Evolutionary conservation across 2,113 vertebrate species (phyloP).

Genomic region (Pseudolaguvia tuberculata): DNA sequence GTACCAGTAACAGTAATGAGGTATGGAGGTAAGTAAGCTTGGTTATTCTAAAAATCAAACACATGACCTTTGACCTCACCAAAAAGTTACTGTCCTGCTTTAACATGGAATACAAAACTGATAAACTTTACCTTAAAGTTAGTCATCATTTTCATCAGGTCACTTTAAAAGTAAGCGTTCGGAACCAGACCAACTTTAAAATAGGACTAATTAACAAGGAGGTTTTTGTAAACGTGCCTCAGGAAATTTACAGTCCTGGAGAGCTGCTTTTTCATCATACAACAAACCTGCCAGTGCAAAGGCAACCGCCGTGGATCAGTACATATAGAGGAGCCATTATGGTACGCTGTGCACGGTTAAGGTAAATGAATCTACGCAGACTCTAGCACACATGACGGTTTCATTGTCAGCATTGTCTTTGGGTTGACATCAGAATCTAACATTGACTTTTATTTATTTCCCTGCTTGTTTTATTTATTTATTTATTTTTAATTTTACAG

Average conservation of each 20-base stretch:
- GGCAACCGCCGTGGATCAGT: constrained; percentile 8
- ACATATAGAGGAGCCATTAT: constrained; percentile 37
- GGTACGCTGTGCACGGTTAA: constrained; percentile 26
- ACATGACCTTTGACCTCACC: too few relatives aligned
- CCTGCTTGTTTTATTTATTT: constrained; percentile 9
- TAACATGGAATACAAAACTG: too few relatives aligned
- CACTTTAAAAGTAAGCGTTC: constrained; percentile 8
- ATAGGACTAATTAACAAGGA: constrained; percentile 42
- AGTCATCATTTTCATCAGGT: constrained; percentile 18
- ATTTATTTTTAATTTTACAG: constrained; percentile 21
- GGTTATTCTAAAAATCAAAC: too few relatives aligned
- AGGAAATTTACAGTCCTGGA: constrained; percentile 4
- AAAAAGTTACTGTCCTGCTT: too few relatives aligned
- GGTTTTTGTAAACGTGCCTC: constrained; percentile 9
- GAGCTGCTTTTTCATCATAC: background rate
- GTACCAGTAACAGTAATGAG: too few relatives aligned
- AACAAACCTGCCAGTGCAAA: background rate
- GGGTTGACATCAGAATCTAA: constrained; percentile 31
- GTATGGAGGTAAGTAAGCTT: too few relatives aligned
- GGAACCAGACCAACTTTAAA: constrained; percentile 25
- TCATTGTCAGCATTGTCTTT: constrained; percentile 33
- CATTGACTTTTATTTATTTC: constrained; percentile 31
- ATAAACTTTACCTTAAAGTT: too few relatives aligned
- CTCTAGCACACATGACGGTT: constrained; percentile 18
- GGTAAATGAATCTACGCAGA: constrained; percentile 41